Base-by-base conservation (phyloP, 1,140 invertebrate species). In the Tribolium castaneum region DNA sequence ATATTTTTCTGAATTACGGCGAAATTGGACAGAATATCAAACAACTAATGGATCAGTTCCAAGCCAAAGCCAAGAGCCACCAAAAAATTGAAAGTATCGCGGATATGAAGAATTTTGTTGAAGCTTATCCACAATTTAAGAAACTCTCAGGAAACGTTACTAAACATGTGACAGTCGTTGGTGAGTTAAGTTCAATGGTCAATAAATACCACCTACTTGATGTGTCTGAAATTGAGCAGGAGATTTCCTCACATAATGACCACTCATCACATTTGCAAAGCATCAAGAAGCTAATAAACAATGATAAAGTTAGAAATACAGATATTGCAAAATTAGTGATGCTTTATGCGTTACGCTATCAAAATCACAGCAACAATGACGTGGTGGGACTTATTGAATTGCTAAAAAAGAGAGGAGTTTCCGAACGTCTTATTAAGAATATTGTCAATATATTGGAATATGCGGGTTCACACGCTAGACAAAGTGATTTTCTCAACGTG, bases 31-130 rank as follows among this genome's bases (percentile, higher is more conserved):
- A 96, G 83, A 99, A 97, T 35, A 98, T 99, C 77, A 99, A 99
- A 88, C 91, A 94, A 50, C 88, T 99, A 22, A 99, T 99, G 95
- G 98, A 99, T 70, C 97, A 99, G 81, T 99, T 99, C 88, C 98
- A 99, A 87, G 93, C 91, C 80, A 98, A 98, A 88, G 96, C 97
- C 1, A 96, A 99, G 85, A 96, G 95, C 83, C 94, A 96, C 81
- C 96, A 99, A 85, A 99, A 99, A 90, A 94, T 99, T 2, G 98
- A 99, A 89, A 98, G 96, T 79, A 99, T 99, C 83, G 91, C 93
- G 0, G 98, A 99, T 86, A 99, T 99, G 98, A 99, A 99, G 89
- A 94, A 93, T 82, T 99, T 99, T 89, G 96, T 99, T 7, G 98
- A 99, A 86, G 95, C 95, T 10, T 99, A 99, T 91, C 98, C 98